A percentile compares a stretch with the other conserved stretches of the same genome.
Evolutionary conservation across 2,797 vertebrate species (phyloP).

Genomic region (Catharus ustulatus): DNA sequence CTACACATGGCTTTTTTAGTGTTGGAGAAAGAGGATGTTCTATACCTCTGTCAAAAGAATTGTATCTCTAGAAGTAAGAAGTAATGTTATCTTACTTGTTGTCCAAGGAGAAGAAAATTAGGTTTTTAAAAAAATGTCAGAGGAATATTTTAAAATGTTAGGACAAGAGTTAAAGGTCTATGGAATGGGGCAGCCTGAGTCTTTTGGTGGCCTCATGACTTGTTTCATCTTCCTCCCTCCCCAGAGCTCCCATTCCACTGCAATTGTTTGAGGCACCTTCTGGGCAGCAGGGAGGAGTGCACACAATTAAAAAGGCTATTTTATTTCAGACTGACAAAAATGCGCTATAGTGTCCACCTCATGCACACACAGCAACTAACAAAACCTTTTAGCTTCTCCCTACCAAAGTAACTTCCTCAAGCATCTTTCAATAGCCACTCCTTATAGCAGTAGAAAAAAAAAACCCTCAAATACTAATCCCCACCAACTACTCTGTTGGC

Average conservation of each 20-base stretch:
- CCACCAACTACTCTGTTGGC: not conserved
- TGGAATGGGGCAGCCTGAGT: not conserved
- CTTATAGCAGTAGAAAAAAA: not conserved
- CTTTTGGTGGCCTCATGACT: not conserved
- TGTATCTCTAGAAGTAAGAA: not conserved
- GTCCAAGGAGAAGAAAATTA: not conserved
- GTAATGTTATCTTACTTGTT: fast-evolving
- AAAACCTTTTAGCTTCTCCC: not conserved
- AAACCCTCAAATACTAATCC: not conserved
- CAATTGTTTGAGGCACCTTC: not conserved
- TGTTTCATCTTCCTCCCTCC: not conserved
- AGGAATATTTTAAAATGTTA: not conserved
- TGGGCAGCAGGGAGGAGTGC: not conserved
- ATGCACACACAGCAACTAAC: not conserved
- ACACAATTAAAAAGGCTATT: not conserved
- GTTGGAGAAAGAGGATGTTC: not conserved
- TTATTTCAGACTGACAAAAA: slow-evolving; percentile 12
- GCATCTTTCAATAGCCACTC: not conserved
- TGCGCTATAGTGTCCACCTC: fast-evolving
- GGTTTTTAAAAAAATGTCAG: not conserved
- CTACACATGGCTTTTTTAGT: not conserved
- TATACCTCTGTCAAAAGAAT: not conserved
- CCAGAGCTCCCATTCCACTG: not conserved
- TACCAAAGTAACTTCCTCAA: not conserved
- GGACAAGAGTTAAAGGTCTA: not conserved